Evolutionary conservation across 2,888 invertebrate genomes (phyloP).

Genomic region (Zaprionus bogoriensis): DNA sequence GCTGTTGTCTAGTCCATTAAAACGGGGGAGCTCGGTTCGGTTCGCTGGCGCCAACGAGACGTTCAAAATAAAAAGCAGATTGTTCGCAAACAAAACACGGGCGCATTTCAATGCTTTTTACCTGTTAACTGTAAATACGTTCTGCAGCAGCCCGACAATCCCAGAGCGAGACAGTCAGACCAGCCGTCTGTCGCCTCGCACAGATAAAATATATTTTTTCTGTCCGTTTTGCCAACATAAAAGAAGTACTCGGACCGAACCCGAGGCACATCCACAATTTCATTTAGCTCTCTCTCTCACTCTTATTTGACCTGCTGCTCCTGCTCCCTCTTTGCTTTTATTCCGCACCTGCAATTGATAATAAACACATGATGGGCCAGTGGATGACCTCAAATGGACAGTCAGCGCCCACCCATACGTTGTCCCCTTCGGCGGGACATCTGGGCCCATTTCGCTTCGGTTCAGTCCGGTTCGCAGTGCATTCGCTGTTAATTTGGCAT

Average conservation of each 20-base stretch:
- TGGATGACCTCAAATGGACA: constrained; percentile 34
- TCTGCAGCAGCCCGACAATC: constrained; percentile 18
- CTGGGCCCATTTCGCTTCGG: neutral
- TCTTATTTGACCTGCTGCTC: constrained; percentile 12
- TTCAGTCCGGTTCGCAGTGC: constrained; percentile 2
- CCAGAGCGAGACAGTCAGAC: constrained; percentile 24
- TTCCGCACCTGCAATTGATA: constrained; percentile 52
- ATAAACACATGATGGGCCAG: constrained; percentile 54
- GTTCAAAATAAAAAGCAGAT: constrained; percentile 77
- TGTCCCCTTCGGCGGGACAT: neutral
- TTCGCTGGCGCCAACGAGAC: constrained; percentile 63
- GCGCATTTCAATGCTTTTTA: constrained; percentile 74
- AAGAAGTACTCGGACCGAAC: constrained; percentile 49
- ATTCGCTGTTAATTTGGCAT: constrained; percentile 30
- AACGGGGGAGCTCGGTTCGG: constrained; percentile 43
- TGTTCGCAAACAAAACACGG: constrained; percentile 72
- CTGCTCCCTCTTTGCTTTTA: neutral
- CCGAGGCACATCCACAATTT: constrained; percentile 5
- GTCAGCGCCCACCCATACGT: neutral
- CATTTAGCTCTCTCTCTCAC: neutral
- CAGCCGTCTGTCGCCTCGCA: constrained; percentile 34
- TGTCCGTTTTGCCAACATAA: constrained; percentile 37
- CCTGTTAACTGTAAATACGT: constrained; percentile 63
- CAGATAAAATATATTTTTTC: constrained; percentile 63
- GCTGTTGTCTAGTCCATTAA: constrained; percentile 62